Conservation (phyloP, 1,140 invertebrate species). For the Nasonia longicornis region DNA sequence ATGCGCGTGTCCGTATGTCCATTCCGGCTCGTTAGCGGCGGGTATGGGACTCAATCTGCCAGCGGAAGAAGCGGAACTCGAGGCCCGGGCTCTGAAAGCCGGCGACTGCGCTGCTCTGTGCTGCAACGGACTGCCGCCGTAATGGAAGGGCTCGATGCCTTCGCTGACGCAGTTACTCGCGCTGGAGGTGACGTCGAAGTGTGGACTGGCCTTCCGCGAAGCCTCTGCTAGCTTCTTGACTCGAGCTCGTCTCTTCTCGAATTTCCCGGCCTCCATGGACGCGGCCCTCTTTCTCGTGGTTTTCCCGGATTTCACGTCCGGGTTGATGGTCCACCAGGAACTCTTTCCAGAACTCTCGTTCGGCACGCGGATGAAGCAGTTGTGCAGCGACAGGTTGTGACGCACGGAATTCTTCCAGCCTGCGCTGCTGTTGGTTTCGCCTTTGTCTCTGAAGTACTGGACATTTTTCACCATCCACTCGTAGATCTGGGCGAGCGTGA, state of each 20-base stretch:
- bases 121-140: not conserved
- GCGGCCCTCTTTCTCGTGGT: not conserved
- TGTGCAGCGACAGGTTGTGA: constrained; percentile 18
- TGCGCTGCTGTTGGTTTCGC: constrained; percentile 98
- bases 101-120: not conserved
- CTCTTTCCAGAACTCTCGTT: constrained; percentile 11
- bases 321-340: constrained; percentile 27
- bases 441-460: constrained; percentile 99
- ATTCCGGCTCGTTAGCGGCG: not conserved
- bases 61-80: not conserved
- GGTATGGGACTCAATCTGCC: constrained; percentile 14
- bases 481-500: constrained; percentile 97
- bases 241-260: not conserved
- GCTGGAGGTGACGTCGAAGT: not conserved
- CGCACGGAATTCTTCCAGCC: constrained; percentile 95
- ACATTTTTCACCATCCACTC: constrained; percentile 99
- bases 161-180: not conserved
- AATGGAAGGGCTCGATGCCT: not conserved
- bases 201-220: not conserved
- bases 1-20: too few species aligned
- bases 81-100: not conserved
- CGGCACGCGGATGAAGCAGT: constrained; percentile 13
- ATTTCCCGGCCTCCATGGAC: constrained; percentile 11
- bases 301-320: not conserved
- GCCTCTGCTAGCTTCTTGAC: not conserved